Conservation (phyloP, 2,888 invertebrate genomes). For the Oligia strigilis region DNA sequence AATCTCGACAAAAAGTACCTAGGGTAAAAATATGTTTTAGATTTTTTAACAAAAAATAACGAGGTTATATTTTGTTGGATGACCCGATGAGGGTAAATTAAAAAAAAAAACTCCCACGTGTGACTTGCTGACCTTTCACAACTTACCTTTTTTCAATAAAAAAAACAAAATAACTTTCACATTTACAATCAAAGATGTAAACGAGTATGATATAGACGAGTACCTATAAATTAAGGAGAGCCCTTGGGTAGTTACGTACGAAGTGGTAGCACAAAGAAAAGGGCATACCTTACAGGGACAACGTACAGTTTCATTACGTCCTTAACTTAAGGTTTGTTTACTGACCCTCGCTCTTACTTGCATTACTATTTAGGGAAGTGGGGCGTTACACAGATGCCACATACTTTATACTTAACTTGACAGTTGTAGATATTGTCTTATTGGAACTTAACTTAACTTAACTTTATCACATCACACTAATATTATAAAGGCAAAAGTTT, state of each 20-base stretch:
- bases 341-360: constrained; percentile 39
- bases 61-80: not conserved
- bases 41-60: not conserved
- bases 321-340: constrained; percentile 61
- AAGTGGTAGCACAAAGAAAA: constrained; percentile 61
- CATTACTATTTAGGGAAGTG: constrained; percentile 48
- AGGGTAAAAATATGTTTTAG: not conserved
- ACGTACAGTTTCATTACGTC: constrained; percentile 58
- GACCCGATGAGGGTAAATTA: not conserved
- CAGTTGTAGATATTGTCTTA: constrained; percentile 9
- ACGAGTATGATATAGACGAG: not conserved
- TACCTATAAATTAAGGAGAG: constrained; percentile 47
- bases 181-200: constrained; percentile 19
- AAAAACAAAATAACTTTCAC: constrained; percentile 1
- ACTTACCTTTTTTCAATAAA: not conserved
- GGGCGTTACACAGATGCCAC: constrained; percentile 35
- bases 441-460: too few relatives aligned
- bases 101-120: not conserved
- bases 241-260: constrained; percentile 35
- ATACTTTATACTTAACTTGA: constrained; percentile 35
- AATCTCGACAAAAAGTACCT: not conserved
- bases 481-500: too few relatives aligned
- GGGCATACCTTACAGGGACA: constrained; percentile 45
- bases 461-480: not conserved
- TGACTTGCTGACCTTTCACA: not conserved